Conservation (phyloP, 2,888 invertebrate species). For the Conchocele bisecta region DNA sequence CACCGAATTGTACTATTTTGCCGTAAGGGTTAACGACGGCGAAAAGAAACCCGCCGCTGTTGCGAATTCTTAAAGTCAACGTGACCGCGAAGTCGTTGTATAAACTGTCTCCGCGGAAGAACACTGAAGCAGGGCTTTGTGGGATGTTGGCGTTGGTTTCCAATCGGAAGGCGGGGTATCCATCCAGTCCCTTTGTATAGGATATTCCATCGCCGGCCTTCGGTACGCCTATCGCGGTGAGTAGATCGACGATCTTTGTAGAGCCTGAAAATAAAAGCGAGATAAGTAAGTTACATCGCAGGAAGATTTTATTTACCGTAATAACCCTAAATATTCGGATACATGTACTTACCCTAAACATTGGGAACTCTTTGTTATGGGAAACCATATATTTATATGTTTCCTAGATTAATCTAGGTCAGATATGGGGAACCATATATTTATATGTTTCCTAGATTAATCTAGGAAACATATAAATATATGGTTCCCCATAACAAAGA, state of each 20-base stretch:
- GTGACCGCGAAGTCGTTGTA: slow-evolving; percentile 56
- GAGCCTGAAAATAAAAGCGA: slow-evolving; percentile 45
- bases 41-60: slow-evolving; percentile 48
- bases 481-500: no score
- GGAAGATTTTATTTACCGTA: no score
- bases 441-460: no score
- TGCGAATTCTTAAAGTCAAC: slow-evolving; percentile 42
- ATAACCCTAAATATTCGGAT: no score
- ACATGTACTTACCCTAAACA: no score
- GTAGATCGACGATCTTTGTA: slow-evolving; percentile 48
- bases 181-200: slow-evolving; percentile 51
- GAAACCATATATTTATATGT: no score
- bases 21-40: slow-evolving; percentile 58
- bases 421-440: no score
- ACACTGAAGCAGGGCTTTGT: slow-evolving; percentile 38
- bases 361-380: no score
- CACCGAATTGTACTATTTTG: slow-evolving; percentile 55
- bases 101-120: slow-evolving; percentile 41
- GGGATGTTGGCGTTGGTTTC: slow-evolving; percentile 28
- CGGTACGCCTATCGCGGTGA: slow-evolving; percentile 51
- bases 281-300: no score
- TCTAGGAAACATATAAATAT: no score
- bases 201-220: slow-evolving; percentile 28
- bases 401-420: no score
- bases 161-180: slow-evolving; percentile 58